Percentiles rank a stretch among this genome's conserved stretches.
phyloP scores from a whole-genome alignment of 2,797 vertebrate genomes.

The Meda fulgida region DNA sequence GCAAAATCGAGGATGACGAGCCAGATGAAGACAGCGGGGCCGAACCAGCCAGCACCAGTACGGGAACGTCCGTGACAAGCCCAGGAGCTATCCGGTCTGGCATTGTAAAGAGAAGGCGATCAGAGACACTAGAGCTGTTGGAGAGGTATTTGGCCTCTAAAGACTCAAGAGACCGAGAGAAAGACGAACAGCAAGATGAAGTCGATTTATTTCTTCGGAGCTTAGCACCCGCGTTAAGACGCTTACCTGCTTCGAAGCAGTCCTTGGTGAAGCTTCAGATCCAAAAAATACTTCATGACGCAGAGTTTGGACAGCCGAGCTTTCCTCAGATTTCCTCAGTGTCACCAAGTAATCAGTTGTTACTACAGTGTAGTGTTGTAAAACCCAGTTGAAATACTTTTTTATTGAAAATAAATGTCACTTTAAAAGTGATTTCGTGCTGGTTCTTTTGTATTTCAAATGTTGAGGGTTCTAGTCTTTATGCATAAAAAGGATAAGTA shows the following conservation, averaged over 20 bases:
- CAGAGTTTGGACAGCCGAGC: constrained; percentile 40
- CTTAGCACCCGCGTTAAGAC: constrained; percentile 41
- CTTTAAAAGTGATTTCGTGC: not conserved
- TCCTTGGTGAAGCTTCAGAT: constrained; percentile 49
- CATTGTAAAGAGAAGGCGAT: not conserved
- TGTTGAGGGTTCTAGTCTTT: not conserved
- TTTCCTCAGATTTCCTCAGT: constrained; percentile 37
- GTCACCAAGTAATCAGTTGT: constrained; percentile 45
- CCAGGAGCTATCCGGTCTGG: constrained; percentile 1
- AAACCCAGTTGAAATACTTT: constrained; percentile 38
- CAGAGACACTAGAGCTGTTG: constrained; percentile 37
- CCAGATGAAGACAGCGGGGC: constrained; percentile 40
- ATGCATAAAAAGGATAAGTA: not conserved
- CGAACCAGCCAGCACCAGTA: constrained; percentile 44
- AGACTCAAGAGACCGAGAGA: constrained; percentile 25
- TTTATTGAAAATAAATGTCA: constrained; percentile 30
- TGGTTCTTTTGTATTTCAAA: not conserved
- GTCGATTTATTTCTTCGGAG: constrained; percentile 42
- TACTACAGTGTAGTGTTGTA: constrained; percentile 49
- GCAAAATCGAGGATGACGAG: constrained; percentile 42
- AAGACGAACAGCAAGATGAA: constrained; percentile 39
- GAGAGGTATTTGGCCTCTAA: constrained; percentile 36
- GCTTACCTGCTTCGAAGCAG: constrained; percentile 45
- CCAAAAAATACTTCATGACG: constrained; percentile 39
- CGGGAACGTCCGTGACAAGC: constrained; percentile 8